These are phyloP conservation scores for Lithophane leautieri DNA, from an alignment of 2,888 invertebrate species.

Conservation along the genomic window DNA sequence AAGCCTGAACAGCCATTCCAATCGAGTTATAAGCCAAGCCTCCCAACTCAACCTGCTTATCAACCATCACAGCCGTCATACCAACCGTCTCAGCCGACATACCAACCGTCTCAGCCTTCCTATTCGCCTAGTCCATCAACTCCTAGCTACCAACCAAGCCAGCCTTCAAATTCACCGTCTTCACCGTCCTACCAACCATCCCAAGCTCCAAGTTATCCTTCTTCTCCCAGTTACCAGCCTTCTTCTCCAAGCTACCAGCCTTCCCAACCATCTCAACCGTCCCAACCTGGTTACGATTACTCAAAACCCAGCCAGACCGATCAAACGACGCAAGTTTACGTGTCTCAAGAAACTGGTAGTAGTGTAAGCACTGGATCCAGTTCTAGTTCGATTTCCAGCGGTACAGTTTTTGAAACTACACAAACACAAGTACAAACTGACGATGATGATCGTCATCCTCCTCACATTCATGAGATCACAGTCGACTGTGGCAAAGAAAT, in stretches of 20 bases:
- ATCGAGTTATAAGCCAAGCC: constrained; percentile 58
- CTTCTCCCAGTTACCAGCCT: constrained; percentile 50
- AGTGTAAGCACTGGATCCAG: constrained; percentile 34
- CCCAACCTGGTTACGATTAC: constrained; percentile 67
- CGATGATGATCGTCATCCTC: constrained; percentile 93
- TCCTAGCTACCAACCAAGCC: constrained; percentile 67
- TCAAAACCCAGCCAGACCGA: constrained; percentile 64
- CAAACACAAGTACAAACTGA: constrained; percentile 74
- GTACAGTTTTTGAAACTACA: constrained; percentile 43
- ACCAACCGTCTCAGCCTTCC: constrained; percentile 72
- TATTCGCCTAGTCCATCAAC: constrained; percentile 74
- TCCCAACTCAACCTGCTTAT: constrained; percentile 62
- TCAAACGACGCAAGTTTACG: constrained; percentile 59
- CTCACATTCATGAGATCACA: constrained; percentile 94
- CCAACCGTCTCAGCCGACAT: constrained; percentile 70
- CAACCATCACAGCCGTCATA: constrained; percentile 64
- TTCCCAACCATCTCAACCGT: constrained; percentile 50
- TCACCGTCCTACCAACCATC: constrained; percentile 69
- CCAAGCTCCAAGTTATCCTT: constrained; percentile 66
- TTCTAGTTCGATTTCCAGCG: constrained; percentile 38
- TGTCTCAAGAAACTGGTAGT: constrained; percentile 25
- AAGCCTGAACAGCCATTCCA: constrained; percentile 61
- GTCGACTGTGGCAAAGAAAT: constrained; percentile 95
- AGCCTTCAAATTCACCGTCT: constrained; percentile 59
- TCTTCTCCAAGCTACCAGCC: constrained; percentile 53